A percentile compares a stretch with the other conserved stretches of the same genome.
Conservation (phyloP, 2,113 vertebrate species). For the Chitala chitala region DNA sequence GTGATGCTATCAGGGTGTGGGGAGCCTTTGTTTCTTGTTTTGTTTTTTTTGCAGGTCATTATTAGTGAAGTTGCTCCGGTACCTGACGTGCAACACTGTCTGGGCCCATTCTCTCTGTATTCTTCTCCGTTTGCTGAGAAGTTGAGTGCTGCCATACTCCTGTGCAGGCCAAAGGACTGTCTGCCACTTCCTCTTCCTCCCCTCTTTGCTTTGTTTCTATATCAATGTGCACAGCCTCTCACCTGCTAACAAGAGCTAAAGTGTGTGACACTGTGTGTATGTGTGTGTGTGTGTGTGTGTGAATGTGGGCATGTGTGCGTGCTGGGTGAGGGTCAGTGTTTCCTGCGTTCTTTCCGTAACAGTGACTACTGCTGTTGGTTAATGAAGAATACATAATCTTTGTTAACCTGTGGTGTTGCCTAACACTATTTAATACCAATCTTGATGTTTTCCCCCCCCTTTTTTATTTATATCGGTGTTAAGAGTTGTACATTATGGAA, state of each 20-base stretch:
- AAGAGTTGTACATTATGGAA: slow-evolving; percentile 83
- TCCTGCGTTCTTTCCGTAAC: slow-evolving; percentile 35
- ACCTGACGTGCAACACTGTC: neutral
- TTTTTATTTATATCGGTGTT: slow-evolving; percentile 87
- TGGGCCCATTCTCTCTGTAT: neutral
- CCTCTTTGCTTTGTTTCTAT: slow-evolving; percentile 31
- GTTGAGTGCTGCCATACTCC: neutral
- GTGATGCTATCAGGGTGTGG: too few species aligned
- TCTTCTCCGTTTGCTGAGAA: neutral
- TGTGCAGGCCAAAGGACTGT: neutral
- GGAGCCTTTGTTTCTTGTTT: too few species aligned
- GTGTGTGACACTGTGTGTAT: slow-evolving; percentile 30
- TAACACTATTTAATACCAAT: slow-evolving; percentile 78
- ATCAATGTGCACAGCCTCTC: slow-evolving; percentile 48
- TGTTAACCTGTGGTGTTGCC: slow-evolving; percentile 76
- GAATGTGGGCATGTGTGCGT: neutral
- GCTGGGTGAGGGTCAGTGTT: slow-evolving; percentile 27
- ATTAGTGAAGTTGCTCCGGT: neutral
- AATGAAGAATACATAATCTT: slow-evolving; percentile 65
- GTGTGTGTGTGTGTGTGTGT: neutral
- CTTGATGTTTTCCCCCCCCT: slow-evolving; percentile 57
- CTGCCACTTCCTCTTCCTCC: neutral
- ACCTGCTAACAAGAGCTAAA: slow-evolving; percentile 38
- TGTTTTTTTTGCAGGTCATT: too few species aligned
- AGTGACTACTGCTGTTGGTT: slow-evolving; percentile 55